phyloP scores from a whole-genome alignment of 2,797 vertebrate genomes.

The Psittacula echo region DNA sequence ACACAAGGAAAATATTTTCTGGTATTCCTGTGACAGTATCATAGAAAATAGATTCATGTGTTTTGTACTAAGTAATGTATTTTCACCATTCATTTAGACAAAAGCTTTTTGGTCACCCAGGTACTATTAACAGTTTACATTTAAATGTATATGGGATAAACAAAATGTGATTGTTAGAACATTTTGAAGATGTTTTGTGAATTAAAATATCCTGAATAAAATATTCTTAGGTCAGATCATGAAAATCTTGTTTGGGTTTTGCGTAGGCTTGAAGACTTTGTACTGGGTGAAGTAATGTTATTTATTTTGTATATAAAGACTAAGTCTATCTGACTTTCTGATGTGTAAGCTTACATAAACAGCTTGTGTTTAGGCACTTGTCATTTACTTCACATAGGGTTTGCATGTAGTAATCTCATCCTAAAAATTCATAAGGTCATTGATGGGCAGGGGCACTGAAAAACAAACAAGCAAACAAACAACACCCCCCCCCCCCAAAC shows the following conservation, averaged over 20 bases:
- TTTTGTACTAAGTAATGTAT: not conserved
- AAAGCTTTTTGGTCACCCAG: not conserved
- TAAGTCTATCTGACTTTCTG: not conserved
- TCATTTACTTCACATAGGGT: accelerated
- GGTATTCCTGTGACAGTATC: not conserved
- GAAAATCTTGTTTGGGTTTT: not conserved
- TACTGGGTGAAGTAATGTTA: not conserved
- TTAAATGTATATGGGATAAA: not conserved
- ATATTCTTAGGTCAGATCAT: not conserved
- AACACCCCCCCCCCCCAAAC: not conserved
- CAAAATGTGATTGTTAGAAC: not conserved
- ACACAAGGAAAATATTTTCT: not conserved
- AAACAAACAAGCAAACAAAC: not conserved
- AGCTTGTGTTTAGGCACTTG: not conserved
- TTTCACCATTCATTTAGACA: not conserved
- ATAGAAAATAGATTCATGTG: not conserved
- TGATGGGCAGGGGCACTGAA: not conserved
- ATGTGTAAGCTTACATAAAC: not conserved
- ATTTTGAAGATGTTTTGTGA: not conserved
- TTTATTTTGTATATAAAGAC: not conserved
- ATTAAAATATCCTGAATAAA: not conserved
- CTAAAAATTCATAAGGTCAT: not conserved
- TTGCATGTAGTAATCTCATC: not conserved
- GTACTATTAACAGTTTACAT: not conserved
- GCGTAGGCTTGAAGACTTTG: not conserved